Conservation (phyloP, 1,140 invertebrate species). For the Pseudomyrmex gracilis region DNA sequence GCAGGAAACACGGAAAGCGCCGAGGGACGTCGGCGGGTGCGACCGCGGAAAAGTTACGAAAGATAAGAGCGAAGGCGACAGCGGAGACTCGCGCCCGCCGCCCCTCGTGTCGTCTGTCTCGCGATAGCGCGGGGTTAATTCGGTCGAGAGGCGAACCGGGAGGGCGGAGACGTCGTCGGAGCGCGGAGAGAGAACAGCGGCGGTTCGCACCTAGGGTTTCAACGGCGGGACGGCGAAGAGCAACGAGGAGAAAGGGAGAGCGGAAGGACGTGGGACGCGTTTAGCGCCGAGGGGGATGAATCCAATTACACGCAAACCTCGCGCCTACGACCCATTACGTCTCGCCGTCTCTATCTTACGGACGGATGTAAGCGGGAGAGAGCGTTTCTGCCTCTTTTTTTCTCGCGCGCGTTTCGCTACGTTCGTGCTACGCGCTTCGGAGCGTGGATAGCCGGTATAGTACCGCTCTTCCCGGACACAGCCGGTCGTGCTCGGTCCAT, state of each 20-base stretch:
- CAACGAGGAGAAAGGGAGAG: conserved; percentile 42
- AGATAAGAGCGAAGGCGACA: conserved; percentile 74
- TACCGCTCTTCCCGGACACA: conserved; percentile 26
- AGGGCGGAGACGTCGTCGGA: conserved; percentile 59
- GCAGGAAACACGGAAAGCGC: background rate
- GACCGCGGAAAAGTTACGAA: conserved; percentile 76
- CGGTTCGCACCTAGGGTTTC: conserved; percentile 54
- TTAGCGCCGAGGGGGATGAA: conserved; percentile 76
- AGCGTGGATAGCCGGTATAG: conserved; percentile 17
- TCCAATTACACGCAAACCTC: conserved; percentile 83
- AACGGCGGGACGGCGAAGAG: conserved; percentile 33
- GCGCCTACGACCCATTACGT: conserved; percentile 81
- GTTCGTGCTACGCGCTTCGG: conserved; percentile 13
- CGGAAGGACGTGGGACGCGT: conserved; percentile 58
- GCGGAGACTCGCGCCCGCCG: conserved; percentile 43
- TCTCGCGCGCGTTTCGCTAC: conserved; percentile 19
- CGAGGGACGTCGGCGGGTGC: conserved; percentile 63
- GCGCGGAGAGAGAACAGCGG: conserved; percentile 35
- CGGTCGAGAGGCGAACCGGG: conserved; percentile 70
- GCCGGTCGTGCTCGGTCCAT: conserved; percentile 33
- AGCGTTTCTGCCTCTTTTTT: conserved; percentile 9
- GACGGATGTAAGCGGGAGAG: background rate
- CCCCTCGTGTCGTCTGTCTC: conserved; percentile 67
- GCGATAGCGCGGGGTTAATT: conserved; percentile 74
- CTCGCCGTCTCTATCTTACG: conserved; percentile 63